These are phyloP conservation scores for Molorchus minor DNA, from an alignment of 2,888 invertebrate species.

Conservation along the genomic window DNA sequence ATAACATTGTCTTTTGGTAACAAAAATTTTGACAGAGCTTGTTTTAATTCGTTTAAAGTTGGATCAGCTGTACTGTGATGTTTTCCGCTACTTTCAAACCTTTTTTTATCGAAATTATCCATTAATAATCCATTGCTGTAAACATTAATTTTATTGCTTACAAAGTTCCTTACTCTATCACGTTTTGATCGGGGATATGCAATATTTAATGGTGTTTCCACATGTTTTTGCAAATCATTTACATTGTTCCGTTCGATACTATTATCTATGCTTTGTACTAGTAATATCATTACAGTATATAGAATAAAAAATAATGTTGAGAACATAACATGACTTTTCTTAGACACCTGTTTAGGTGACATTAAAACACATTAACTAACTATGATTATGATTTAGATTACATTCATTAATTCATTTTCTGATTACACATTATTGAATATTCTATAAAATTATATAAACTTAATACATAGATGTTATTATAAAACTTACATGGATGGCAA, in stretches of 20 bases:
- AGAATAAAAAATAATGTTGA: conserved; percentile 28
- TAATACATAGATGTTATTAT: conserved; percentile 4
- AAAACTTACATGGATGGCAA: conserved; percentile 17
- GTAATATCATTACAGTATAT: conserved; percentile 30
- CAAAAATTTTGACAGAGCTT: neutral
- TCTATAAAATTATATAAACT: conserved; percentile 7
- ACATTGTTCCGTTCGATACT: conserved; percentile 32
- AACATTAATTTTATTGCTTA: conserved; percentile 42
- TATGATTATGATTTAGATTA: conserved; percentile 3
- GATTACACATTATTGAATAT: conserved; percentile 18
- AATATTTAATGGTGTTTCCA: conserved; percentile 26
- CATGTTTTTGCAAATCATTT: conserved; percentile 18
- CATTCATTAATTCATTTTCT: neutral
- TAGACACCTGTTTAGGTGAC: conserved; percentile 20
- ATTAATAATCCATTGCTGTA: conserved; percentile 36
- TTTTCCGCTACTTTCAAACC: neutral
- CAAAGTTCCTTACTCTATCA: conserved; percentile 39
- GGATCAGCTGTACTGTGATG: neutral
- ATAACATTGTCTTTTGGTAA: conserved; percentile 5
- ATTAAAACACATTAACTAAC: conserved; percentile 36
- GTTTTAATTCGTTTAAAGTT: conserved; percentile 3
- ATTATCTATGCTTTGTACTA: conserved; percentile 40
- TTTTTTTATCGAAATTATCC: conserved; percentile 14
- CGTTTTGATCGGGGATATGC: conserved; percentile 37
- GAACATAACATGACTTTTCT: conserved; percentile 39